Evolutionary conservation across 2,888 invertebrate genomes (phyloP), one percentile per base, ranked within the genome.

Genomic region (Cheilosia impressa): DNA sequence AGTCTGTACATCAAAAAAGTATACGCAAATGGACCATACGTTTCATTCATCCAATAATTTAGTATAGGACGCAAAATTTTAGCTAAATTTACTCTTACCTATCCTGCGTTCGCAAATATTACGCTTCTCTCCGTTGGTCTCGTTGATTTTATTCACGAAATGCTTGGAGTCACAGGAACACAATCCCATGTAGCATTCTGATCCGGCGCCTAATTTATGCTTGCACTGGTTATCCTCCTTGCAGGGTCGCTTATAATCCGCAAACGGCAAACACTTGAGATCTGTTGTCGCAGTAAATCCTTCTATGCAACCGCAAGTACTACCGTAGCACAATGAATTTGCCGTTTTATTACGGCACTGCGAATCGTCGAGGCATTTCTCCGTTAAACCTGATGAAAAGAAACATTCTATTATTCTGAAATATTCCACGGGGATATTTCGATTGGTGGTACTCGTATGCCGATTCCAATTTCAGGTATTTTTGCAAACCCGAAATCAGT

Each of bases 141-240:
- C 63, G 15, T 80, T 62, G 2, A 77, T 75, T 43, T 81, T 19
- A 38, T 58, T 41, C 1, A 34, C 43, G 68, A 80, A 85, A 53
- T 89, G 88, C n/a, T 87, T 85, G 10, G 58, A 79, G n/a, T 84
- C 87, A 79, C 90, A 90, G 10, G 87, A 57, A 71, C 90, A 90
- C 3, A 63, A 24, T 17, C 85, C 88, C 31, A 82, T 82, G 6
- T 76, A 45, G 62, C 90, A 90, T 34, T 53, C 55, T 0, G 87
- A 88, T 10, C 89, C 89, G 7, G 65, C 58, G 45, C 90, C 90
- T 43, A 89, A 75, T 19, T 80, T 83, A 5, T 63, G 55, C 4
- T 87, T 77, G 71, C 90, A 90, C 62, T 90, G 89, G 10, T 81
- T 65, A 6, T 82, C 52, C 71, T 89, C 88, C 3, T 27, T 65